These are phyloP conservation scores for Seira ritae DNA, from an alignment of 2,888 invertebrate species.

Conservation along the genomic window DNA sequence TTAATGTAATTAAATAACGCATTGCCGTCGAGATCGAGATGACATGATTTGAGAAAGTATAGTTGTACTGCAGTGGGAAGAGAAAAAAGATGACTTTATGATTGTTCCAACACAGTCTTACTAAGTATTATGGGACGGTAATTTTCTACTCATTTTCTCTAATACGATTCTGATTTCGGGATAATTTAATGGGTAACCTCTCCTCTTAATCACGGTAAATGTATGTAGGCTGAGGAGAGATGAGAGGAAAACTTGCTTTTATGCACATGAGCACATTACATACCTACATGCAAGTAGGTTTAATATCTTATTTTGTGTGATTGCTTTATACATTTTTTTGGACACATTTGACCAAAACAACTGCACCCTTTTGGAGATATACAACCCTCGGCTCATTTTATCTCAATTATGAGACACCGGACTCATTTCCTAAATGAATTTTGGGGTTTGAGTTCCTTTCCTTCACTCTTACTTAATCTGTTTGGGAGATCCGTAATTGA, in stretches of 20 bases:
- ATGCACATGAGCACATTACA: too few species aligned
- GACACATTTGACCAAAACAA: background rate
- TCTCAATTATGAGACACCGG: background rate
- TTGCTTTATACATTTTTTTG: background rate
- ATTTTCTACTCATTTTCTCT: constrained; percentile 28
- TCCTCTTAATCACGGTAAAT: constrained; percentile 32
- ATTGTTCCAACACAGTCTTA: background rate
- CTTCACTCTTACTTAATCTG: too few species aligned
- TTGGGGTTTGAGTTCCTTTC: background rate
- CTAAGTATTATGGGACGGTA: constrained; percentile 11
- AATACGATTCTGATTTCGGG: constrained; percentile 41
- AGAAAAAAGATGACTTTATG: background rate
- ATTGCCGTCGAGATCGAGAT: constrained; percentile 24
- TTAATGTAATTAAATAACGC: constrained; percentile 64
- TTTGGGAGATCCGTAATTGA: too few species aligned
- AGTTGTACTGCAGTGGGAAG: constrained; percentile 23
- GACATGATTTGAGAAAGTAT: constrained; percentile 50
- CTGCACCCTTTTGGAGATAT: background rate
- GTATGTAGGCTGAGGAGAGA: too few species aligned
- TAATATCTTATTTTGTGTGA: background rate
- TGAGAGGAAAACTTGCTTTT: too few species aligned
- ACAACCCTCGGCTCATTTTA: background rate
- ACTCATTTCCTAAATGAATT: background rate
- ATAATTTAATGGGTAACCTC: constrained; percentile 58
- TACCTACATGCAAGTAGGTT: background rate